A percentile compares a stretch with the other conserved stretches of the same genome.
These are phyloP conservation scores for Torymus aiolomorphi DNA, from an alignment of 2,888 invertebrate genomes.

Conservation along the genomic window DNA sequence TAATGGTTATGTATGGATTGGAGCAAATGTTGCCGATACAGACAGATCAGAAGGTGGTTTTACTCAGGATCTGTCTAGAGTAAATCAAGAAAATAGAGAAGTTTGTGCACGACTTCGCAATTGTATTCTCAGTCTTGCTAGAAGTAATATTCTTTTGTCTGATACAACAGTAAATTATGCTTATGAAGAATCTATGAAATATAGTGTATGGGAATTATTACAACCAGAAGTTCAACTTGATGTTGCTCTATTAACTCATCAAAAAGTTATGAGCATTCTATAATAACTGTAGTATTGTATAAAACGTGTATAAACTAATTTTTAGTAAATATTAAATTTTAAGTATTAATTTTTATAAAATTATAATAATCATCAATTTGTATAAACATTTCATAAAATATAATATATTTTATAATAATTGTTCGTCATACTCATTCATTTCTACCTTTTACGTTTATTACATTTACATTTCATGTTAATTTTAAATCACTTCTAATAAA, in stretches of 20 bases:
- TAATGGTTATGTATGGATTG: constrained; percentile 97
- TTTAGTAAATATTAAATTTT: no score
- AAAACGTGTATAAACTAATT: constrained; percentile 21
- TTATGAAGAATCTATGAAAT: constrained; percentile 91
- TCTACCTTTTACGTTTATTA: no score
- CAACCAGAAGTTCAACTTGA: constrained; percentile 91
- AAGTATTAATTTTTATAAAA: no score
- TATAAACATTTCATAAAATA: no score
- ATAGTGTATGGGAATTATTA: constrained; percentile 85
- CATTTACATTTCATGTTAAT: no score
- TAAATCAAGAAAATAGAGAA: constrained; percentile 85
- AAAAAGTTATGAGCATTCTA: no score
- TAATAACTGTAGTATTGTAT: no score
- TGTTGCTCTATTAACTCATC: constrained; percentile 87
- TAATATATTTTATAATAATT: no score
- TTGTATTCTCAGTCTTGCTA: constrained; percentile 90
- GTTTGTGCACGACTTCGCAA: constrained; percentile 93
- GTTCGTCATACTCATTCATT: no score
- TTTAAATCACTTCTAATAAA: no score
- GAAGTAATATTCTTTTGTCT: constrained; percentile 92
- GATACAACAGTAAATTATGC: constrained; percentile 95
- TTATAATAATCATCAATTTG: no score
- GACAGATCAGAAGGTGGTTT: constrained; percentile 85
- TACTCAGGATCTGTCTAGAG: constrained; percentile 82
- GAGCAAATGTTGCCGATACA: constrained; percentile 81